phyloP scores from a whole-genome alignment of 1,140 invertebrate genomes.

The Anastrepha obliqua region DNA sequence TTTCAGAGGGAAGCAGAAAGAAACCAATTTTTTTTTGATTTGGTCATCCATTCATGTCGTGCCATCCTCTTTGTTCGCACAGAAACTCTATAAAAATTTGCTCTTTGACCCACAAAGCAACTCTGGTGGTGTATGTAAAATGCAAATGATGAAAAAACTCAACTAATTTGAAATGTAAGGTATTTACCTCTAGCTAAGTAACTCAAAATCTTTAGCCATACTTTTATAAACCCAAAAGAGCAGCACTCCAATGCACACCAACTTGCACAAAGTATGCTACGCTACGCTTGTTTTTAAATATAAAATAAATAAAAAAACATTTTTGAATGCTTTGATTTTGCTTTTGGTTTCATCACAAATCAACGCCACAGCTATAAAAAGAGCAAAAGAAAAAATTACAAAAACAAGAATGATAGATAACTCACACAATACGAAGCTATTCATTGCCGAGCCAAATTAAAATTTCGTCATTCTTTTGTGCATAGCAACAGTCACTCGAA shows the following conservation, averaged over 20 bases:
- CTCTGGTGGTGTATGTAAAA: too few relatives aligned
- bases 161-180: not conserved
- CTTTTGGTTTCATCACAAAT: not conserved
- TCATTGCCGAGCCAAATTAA: constrained; percentile 48
- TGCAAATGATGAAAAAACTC: too few relatives aligned
- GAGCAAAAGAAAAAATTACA: not conserved
- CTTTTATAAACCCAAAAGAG: too few relatives aligned
- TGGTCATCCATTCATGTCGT: too few relatives aligned
- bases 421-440: constrained; percentile 39
- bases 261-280: not conserved
- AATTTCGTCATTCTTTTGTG: constrained; percentile 49
- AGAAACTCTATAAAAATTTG: too few relatives aligned
- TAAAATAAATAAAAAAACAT: too few relatives aligned
- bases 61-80: too few relatives aligned
- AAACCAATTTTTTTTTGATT: too few relatives aligned
- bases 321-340: constrained; percentile 11
- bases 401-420: not conserved
- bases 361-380: not conserved
- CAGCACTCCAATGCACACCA: too few relatives aligned
- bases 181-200: not conserved
- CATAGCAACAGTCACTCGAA: constrained; percentile 38
- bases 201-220: not conserved
- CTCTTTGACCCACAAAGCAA: too few relatives aligned
- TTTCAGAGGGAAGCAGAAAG: too few relatives aligned
- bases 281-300: too few relatives aligned